These are phyloP conservation scores for Zapornia atra DNA, from an alignment of 2,113 vertebrate species.

Conservation along the genomic window DNA sequence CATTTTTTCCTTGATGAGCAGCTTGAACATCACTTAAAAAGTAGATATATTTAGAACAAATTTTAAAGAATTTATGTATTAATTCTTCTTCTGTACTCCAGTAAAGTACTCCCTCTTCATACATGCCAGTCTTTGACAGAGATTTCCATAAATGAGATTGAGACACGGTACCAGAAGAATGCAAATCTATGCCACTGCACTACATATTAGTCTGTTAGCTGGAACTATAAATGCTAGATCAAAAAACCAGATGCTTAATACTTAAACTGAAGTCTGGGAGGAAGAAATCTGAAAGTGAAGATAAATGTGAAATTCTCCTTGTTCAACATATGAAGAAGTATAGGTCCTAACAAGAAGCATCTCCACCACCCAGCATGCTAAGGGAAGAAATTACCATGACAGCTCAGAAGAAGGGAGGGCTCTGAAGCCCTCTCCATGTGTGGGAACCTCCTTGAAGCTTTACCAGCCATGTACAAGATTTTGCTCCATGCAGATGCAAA, in stretches of 20 bases:
- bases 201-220: background rate
- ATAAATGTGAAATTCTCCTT: background rate
- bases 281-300: background rate
- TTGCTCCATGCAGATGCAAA: background rate
- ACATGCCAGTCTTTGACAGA: background rate
- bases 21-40: background rate
- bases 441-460: background rate
- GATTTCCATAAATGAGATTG: background rate
- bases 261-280: background rate
- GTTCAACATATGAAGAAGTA: background rate
- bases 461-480: background rate
- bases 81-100: background rate
- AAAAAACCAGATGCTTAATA: background rate
- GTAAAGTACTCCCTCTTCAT: background rate
- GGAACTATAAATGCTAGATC: background rate
- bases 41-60: background rate
- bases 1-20: background rate
- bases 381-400: background rate
- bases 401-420: background rate
- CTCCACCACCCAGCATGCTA: background rate
- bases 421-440: background rate
- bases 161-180: background rate
- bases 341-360: background rate
- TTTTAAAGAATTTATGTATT: background rate
- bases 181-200: background rate